Base-by-base conservation (phyloP, 2,888 invertebrate species). In the Parnassius mnemosyne region DNA sequence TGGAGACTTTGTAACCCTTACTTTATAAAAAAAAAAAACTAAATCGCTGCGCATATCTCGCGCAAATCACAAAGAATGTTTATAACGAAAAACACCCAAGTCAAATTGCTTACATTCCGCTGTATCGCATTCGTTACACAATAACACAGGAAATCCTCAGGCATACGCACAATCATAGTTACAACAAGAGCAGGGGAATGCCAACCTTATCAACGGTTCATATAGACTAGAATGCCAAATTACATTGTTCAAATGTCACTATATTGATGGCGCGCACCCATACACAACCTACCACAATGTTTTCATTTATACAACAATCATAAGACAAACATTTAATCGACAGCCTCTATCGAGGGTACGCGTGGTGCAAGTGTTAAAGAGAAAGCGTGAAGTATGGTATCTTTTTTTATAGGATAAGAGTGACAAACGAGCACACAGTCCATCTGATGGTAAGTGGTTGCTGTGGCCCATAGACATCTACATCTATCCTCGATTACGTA, bases 291-390 rank as follows among this genome's bases (percentile, higher is more conserved):
- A 63, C 54, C 44, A 63, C 62, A 63, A 63, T 54, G 58, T 63
- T 54, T 58, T 55, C 62, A 49, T 50, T 53, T 16, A 25, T 1
- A 54, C 60, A 43, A 58, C 62, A 51, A 58, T 58, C 58, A 51
- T 63, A 54, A 63, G 50, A 46, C 58, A 63, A 63, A 54, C 54
- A 57, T 63, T 53, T 54, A 63, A 63, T 63, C 54, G 62, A 54
- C 58, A 51, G 51, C 49, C 41, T 44, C 52, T 13, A 46, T 46
- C 55, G 44, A 61, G 43, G 1, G 49, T 11, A n/a, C 16, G 12
- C 34, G 46, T 13, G 49, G 43, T 50, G 25, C 13, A 25, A 10
- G 50, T 11, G 57, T 51, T 12, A 13, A n/a, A 49, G 5, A 16
- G 34, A 13, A n/a, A 13, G 13, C 13, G 9, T 34, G 34, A 20